These are phyloP conservation scores for Octodonta nipae DNA, from an alignment of 2,888 invertebrate species.

Conservation along the genomic window DNA sequence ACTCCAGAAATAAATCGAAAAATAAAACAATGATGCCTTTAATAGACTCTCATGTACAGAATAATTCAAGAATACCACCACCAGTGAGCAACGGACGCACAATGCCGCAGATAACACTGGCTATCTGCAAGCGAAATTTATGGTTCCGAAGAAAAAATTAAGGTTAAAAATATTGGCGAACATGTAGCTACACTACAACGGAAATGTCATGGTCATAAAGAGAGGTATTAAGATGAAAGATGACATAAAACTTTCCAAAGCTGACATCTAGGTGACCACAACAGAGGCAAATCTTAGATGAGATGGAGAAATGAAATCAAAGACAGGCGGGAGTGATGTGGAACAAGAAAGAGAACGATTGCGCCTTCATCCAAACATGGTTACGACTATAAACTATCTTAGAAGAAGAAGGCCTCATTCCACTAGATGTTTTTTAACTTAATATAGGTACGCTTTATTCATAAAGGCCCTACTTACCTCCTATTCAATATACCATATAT, in stretches of 20 bases:
- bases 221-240: conserved; percentile 1
- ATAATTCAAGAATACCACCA: background rate
- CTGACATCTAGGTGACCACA: background rate
- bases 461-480: no score
- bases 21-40: background rate
- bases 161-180: background rate
- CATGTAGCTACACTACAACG: background rate
- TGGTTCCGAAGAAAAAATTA: conserved; percentile 1
- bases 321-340: background rate
- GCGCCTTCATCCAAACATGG: background rate
- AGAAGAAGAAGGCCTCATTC: no score
- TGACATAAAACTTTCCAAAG: background rate
- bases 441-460: no score
- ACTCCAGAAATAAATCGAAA: background rate
- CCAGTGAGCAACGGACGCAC: background rate
- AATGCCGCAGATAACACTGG: background rate
- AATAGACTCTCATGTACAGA: conserved; percentile 1
- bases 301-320: no score
- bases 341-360: background rate
- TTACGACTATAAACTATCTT: background rate
- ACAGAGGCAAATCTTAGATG: no score
- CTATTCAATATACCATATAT: no score
- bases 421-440: no score
- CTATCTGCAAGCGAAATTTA: background rate
- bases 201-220: background rate